Evolutionary conservation across 1,140 invertebrate species (phyloP).

Genomic region (Zaprionus ghesquierei): DNA sequence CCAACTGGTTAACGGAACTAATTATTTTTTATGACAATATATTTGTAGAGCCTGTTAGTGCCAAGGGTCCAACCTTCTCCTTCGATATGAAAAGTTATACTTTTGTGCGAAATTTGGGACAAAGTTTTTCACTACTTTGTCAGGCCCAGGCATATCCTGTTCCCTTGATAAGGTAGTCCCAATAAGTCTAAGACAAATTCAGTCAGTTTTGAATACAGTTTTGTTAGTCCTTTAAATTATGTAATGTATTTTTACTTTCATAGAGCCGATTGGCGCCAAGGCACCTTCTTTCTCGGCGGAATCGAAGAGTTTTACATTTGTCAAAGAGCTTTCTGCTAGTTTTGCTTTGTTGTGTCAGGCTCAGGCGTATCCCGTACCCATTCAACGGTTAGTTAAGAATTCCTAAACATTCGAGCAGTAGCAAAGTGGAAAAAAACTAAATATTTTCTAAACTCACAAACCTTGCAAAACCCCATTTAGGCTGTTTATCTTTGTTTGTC

Average conservation of each 20-base stretch:
- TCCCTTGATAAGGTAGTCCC: slow-evolving; percentile 86
- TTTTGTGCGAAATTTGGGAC: slow-evolving; percentile 83
- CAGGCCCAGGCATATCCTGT: slow-evolving; percentile 89
- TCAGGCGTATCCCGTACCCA: slow-evolving; percentile 86
- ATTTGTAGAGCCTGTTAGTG: slow-evolving; percentile 87
- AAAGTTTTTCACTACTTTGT: slow-evolving; percentile 88
- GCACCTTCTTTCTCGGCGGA: slow-evolving; percentile 87
- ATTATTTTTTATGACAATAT: slow-evolving; percentile 29
- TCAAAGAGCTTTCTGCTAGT: slow-evolving; percentile 79
- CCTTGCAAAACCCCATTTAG: slow-evolving; percentile 84
- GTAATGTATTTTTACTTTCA: slow-evolving; percentile 26
- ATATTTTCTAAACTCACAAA: not conserved
- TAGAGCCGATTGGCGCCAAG: slow-evolving; percentile 89
- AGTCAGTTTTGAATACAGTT: not conserved
- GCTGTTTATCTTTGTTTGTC: not conserved
- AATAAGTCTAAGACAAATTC: not conserved
- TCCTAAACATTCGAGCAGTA: slow-evolving; percentile 11
- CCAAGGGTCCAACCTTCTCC: slow-evolving; percentile 87
- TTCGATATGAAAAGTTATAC: slow-evolving; percentile 86
- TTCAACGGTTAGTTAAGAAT: slow-evolving; percentile 84
- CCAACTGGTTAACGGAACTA: slow-evolving; percentile 35
- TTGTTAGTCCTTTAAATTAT: not conserved
- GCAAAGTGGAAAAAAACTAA: not conserved
- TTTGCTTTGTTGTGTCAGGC: slow-evolving; percentile 91
- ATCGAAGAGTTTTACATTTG: slow-evolving; percentile 86